Base-by-base conservation (phyloP, 2,888 invertebrate species). In the Archips xylosteana region DNA sequence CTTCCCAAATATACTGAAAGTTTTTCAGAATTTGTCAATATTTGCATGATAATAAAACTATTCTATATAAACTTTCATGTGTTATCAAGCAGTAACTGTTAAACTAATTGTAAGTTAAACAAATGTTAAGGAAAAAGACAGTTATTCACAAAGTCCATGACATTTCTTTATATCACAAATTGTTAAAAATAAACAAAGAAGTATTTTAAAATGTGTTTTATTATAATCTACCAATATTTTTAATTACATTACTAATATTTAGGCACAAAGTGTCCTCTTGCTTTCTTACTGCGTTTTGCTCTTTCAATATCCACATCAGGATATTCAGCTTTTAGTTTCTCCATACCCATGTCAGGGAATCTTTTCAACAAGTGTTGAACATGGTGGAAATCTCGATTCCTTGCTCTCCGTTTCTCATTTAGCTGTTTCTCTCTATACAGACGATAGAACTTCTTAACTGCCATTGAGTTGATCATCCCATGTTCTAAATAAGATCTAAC, bases 301-400 rank as follows among this genome's bases (percentile, higher is more conserved):
- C 95, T 96, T 75, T 97, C 96, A 66, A 98, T 90, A 87, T 98
- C 95, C 5, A 97, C 96, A 84, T 96, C 89, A 4, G 98, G 98
- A 89, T 96, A 98, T 82, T 97, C 95, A 75, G 95, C 92, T 84
- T 96, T 96, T 34, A 98, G 83, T 70, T 96, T 92, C 74, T 96
- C 96, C 85, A 96, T 86, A 84, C 97, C 97, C 87, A 97, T 89
- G 83, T 98, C 95, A 1, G 98, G 98, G 89, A 97, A 98, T 59
- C 96, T 95, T 77, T 96, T 96, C 36, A 98, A 82, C 70, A 97
- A 87, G 77, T 96, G 95, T 87, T 96, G 95, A 0, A 96, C 96
- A 85, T 97, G 96, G 82, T 96, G 96, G 75, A 95, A 95, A 67
- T 96, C 94, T 77, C 96, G 96, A 94, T 95, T 96, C 75, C 89